phyloP scores from a whole-genome alignment of 2,797 vertebrate genomes.

The Holocentrus rufus region DNA sequence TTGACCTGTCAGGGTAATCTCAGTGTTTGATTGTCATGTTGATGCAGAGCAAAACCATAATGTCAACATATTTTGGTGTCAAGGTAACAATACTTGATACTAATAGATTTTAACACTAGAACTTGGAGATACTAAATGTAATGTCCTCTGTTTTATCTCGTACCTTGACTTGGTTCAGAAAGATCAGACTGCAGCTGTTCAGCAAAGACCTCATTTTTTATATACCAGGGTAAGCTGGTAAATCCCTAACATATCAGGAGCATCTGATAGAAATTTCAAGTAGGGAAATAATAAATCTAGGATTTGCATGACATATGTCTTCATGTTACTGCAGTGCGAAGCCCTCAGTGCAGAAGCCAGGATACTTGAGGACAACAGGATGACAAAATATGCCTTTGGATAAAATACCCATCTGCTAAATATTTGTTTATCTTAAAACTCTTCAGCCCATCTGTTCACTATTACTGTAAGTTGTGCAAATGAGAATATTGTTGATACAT shows the following conservation, averaged over 20 bases:
- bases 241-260: slow-evolving; percentile 33
- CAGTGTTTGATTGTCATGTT: background rate
- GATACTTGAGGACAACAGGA: slow-evolving; percentile 49
- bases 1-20: slow-evolving; percentile 35
- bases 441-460: slow-evolving; percentile 63
- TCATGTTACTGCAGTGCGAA: slow-evolving; percentile 55
- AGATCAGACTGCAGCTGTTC: background rate
- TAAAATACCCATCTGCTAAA: slow-evolving; percentile 59
- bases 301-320: slow-evolving; percentile 71
- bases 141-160: slow-evolving; percentile 14
- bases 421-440: slow-evolving; percentile 62
- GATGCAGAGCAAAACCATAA: background rate
- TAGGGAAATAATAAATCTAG: slow-evolving; percentile 28
- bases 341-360: slow-evolving; percentile 35
- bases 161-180: slow-evolving; percentile 28
- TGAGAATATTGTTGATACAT: slow-evolving; percentile 71
- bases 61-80: background rate
- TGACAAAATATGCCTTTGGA: slow-evolving; percentile 69
- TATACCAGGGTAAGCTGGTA: background rate
- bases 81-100: background rate
- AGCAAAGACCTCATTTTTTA: slow-evolving; percentile 18
- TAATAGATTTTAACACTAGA: background rate
- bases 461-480: slow-evolving; percentile 69
- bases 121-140: slow-evolving; percentile 25
- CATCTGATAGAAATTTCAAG: slow-evolving; percentile 38